phyloP scores from a whole-genome alignment of 2,888 invertebrate genomes.

The Mimas tiliae region DNA sequence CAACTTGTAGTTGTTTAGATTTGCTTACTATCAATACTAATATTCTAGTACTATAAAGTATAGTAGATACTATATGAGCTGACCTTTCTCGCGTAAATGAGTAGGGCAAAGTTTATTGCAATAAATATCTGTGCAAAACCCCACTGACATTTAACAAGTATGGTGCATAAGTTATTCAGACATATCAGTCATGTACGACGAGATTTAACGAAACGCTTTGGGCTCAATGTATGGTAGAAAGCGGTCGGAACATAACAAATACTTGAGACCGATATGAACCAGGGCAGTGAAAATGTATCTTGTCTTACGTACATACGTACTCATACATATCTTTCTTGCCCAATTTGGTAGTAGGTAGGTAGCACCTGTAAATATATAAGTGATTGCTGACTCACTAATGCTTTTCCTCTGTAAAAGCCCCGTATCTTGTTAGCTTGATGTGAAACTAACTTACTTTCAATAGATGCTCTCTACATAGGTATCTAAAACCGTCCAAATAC shows the following conservation, averaged over 20 bases:
- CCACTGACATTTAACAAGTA: not conserved
- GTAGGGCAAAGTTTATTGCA: not conserved
- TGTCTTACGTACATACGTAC: not conserved
- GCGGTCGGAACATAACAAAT: not conserved
- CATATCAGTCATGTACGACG: not conserved
- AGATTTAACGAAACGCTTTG: too few relatives aligned
- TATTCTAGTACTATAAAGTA: too few relatives aligned
- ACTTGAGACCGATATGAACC: not conserved
- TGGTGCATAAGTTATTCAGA: not conserved
- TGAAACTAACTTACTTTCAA: conserved; percentile 5
- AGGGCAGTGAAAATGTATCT: not conserved
- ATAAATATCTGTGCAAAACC: not conserved
- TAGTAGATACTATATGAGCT: not conserved
- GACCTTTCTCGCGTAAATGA: not conserved
- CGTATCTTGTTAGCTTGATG: conserved; percentile 8
- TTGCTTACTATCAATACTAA: too few relatives aligned
- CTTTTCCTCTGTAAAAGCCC: conserved; percentile 7
- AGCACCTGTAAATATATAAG: not conserved
- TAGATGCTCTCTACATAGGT: not conserved
- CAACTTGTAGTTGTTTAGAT: too few relatives aligned
- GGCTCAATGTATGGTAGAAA: not conserved
- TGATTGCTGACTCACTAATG: conserved; percentile 12
- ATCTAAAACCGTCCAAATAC: not conserved
- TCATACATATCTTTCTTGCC: not conserved
- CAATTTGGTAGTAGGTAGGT: too few relatives aligned